Percentiles rank a stretch among this genome's conserved stretches.
Conservation (phyloP, 1,140 invertebrate species). For the Acromyrmex charruanus region DNA sequence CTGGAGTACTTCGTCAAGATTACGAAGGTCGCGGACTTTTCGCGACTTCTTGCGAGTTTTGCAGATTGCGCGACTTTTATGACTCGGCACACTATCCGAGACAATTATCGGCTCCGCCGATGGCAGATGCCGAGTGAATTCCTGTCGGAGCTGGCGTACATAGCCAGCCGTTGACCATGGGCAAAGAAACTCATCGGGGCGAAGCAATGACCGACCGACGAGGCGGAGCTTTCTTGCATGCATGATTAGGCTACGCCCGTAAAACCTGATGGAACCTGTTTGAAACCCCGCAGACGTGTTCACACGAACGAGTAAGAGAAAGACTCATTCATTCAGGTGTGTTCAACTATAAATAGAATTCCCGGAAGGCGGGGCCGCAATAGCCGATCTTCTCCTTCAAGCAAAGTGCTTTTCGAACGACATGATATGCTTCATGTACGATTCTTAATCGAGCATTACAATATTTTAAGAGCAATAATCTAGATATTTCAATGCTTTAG, state of each 20-base stretch:
- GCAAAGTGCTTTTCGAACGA: not conserved
- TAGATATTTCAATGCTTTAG: not conserved
- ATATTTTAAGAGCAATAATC: not conserved
- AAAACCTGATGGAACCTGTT: constrained; percentile 82
- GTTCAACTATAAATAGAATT: constrained; percentile 82
- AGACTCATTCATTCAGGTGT: constrained; percentile 80
- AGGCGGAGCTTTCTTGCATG: constrained; percentile 70
- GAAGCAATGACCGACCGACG: constrained; percentile 47
- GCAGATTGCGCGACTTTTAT: constrained; percentile 19
- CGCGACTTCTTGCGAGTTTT: not conserved
- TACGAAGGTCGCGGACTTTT: constrained; percentile 24
- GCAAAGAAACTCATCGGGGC: constrained; percentile 47
- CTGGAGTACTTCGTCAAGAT: constrained; percentile 32
- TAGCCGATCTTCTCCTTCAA: constrained; percentile 67
- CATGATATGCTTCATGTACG: not conserved
- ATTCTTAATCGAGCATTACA: not conserved
- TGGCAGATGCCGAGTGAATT: constrained; percentile 33
- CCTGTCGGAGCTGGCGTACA: not conserved
- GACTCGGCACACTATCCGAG: not conserved
- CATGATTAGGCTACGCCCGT: constrained; percentile 74
- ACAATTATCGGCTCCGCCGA: constrained; percentile 39
- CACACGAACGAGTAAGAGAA: constrained; percentile 53
- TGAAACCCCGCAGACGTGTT: constrained; percentile 74
- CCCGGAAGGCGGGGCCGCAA: constrained; percentile 78
- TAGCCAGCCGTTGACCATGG: constrained; percentile 60